Conservation (phyloP, 2,113 vertebrate genomes). For the Meleagris gallopavo region DNA sequence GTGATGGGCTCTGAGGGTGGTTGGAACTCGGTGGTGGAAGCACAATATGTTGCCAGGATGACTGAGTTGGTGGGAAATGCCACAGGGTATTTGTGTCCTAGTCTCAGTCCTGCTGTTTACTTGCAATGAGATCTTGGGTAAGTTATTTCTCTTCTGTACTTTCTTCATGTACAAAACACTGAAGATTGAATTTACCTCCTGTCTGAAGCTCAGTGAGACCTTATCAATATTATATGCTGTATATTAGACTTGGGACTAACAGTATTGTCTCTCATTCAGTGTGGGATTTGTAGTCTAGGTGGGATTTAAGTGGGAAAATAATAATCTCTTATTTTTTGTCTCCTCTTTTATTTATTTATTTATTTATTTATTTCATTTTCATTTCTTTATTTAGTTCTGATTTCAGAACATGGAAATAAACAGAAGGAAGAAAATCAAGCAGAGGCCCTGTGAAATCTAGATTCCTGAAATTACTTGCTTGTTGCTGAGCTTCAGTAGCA, state of each 20-base stretch:
- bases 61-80: background rate
- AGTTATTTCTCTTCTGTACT: background rate
- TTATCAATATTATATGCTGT: background rate
- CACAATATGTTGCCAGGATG: background rate
- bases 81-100: background rate
- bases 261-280: background rate
- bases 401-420: background rate
- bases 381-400: background rate
- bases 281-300: background rate
- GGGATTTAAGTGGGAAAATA: background rate
- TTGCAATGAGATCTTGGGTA: background rate
- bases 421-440: background rate
- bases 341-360: background rate
- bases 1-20: background rate
- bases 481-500: background rate
- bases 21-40: background rate
- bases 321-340: background rate
- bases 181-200: background rate
- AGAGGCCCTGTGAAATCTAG: background rate
- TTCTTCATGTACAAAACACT: background rate
- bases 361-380: background rate
- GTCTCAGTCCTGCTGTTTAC: background rate
- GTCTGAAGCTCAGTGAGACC: background rate
- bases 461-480: background rate
- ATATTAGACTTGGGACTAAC: background rate